phyloP scores from a whole-genome alignment of 2,113 vertebrate genomes.

The Pithys albifrons region DNA sequence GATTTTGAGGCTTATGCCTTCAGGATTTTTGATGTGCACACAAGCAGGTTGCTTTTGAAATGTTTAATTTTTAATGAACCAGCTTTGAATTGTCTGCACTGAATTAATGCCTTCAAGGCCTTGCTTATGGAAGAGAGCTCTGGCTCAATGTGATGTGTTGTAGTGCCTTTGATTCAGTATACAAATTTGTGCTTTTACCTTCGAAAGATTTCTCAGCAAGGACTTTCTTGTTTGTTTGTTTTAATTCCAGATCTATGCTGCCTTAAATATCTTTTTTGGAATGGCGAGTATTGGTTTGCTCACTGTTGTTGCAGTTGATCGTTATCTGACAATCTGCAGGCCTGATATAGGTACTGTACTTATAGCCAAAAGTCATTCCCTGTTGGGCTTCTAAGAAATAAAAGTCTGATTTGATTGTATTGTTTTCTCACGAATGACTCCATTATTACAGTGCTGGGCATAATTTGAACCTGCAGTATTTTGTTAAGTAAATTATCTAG shows the following conservation, averaged over 20 bases:
- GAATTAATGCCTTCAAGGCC: background rate
- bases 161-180: background rate
- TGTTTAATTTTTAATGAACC: background rate
- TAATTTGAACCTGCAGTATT: background rate
- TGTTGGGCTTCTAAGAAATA: background rate
- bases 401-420: background rate
- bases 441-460: background rate
- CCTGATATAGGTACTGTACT: constrained; percentile 84
- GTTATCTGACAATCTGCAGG: constrained; percentile 91
- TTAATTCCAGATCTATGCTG: constrained; percentile 90
- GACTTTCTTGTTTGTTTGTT: background rate
- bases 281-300: constrained; percentile 98
- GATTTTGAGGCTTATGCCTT: background rate
- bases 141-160: background rate
- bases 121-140: background rate
- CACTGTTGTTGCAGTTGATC: constrained; percentile 91
- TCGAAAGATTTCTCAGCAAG: background rate
- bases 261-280: constrained; percentile 97
- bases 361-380: background rate
- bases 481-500: background rate
- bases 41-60: background rate
- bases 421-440: background rate
- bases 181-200: background rate
- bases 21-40: background rate
- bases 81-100: background rate